Evolutionary conservation across 53 echinoderm and acorn worm species (phyloP).

Genomic region (Holothuria scabra): DNA sequence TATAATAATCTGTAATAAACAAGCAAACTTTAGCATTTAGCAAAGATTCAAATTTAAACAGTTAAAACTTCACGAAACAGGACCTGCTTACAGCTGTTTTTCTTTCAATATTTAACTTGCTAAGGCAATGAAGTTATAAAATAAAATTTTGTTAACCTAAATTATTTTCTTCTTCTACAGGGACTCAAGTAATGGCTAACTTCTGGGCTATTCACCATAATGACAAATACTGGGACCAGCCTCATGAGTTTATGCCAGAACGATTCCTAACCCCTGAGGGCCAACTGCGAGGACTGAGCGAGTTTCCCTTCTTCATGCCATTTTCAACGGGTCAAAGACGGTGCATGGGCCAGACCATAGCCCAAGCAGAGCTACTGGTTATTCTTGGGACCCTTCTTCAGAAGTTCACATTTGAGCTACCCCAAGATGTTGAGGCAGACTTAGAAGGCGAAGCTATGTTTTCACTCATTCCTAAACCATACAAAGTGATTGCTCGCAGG

Average conservation of each 20-base stretch:
- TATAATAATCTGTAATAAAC: too few relatives aligned
- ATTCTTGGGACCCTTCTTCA: slow-evolving; percentile 82
- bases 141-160: neutral
- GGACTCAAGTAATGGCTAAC: slow-evolving; percentile 98
- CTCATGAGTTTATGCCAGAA: slow-evolving; percentile 94
- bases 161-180: slow-evolving; percentile 36
- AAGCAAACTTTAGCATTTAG: too few relatives aligned
- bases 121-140: neutral
- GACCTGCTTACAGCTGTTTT: neutral
- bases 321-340: slow-evolving; percentile 93
- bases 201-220: slow-evolving; percentile 98
- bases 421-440: slow-evolving; percentile 85
- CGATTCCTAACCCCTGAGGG: slow-evolving; percentile 87
- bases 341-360: slow-evolving; percentile 80
- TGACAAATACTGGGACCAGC: slow-evolving; percentile 81
- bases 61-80: too few relatives aligned
- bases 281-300: slow-evolving; percentile 70
- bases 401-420: slow-evolving; percentile 88
- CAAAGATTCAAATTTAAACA: too few relatives aligned
- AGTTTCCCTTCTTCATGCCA: slow-evolving; percentile 96
- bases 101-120: neutral
- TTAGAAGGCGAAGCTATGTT: slow-evolving; percentile 88
- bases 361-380: slow-evolving; percentile 91
- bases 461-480: slow-evolving; percentile 97
- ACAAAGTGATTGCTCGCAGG: slow-evolving; percentile 71